These are phyloP conservation scores for Plumapathes pennacea DNA, from an alignment of 92 coral and sea anemone genomes.

Conservation along the genomic window DNA sequence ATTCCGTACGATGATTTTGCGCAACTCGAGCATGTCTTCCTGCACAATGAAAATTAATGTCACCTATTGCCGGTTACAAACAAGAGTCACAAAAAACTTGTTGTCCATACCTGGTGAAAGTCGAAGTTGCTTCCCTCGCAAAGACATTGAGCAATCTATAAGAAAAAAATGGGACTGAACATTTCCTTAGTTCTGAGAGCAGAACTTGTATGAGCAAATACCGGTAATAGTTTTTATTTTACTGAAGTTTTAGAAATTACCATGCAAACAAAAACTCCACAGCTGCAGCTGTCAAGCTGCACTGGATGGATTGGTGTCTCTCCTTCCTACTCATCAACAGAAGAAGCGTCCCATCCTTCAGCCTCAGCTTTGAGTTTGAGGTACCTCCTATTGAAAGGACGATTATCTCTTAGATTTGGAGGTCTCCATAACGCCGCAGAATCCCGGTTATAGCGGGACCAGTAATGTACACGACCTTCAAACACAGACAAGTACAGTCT, in stretches of 20 bases:
- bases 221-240: neutral
- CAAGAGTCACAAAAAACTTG: too few relatives aligned
- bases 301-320: neutral
- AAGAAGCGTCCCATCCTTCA: neutral
- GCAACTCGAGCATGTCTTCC: too few relatives aligned
- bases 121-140: neutral
- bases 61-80: too few relatives aligned
- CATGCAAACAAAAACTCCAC: conserved; percentile 5
- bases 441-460: conserved; percentile 42
- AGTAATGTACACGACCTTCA: conserved; percentile 41
- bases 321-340: neutral
- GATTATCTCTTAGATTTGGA: too few relatives aligned
- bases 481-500: conserved; percentile 29
- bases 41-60: too few relatives aligned
- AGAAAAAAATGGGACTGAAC: neutral
- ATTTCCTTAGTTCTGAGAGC: neutral
- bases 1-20: too few relatives aligned
- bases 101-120: neutral
- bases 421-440: too few relatives aligned
- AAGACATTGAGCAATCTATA: conserved; percentile 2
- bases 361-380: neutral
- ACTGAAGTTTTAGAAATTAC: neutral
- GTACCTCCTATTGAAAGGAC: neutral
- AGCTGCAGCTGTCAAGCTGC: neutral
- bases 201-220: neutral